Evolutionary conservation across 2,888 invertebrate species (phyloP).

Genomic region (Drosophila mimetica): DNA sequence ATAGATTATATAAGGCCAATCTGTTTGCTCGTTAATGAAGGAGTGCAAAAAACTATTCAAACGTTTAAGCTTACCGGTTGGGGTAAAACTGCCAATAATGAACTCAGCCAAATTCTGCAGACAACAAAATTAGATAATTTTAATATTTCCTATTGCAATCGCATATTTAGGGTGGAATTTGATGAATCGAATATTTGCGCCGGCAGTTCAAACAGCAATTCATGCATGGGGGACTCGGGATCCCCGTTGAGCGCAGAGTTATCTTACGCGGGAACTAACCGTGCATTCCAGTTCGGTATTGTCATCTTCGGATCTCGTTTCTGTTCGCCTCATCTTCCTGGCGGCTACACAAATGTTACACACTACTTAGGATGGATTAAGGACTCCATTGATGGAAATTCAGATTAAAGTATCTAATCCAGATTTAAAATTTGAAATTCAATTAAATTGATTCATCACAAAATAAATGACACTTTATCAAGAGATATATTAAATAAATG

Average conservation of each 20-base stretch:
- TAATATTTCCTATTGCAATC: background rate
- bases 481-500: too few relatives aligned
- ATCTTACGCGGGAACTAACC: background rate
- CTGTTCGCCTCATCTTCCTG: too few relatives aligned
- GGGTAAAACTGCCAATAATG: too few relatives aligned
- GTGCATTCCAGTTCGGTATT: background rate
- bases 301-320: background rate
- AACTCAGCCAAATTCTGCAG: too few relatives aligned
- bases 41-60: background rate
- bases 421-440: too few relatives aligned
- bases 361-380: background rate
- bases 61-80: background rate
- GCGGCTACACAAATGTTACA: background rate
- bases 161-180: rapidly evolving
- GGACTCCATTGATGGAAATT: too few relatives aligned
- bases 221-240: background rate
- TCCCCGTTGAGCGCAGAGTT: background rate
- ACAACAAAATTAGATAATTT: background rate
- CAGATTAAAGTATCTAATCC: too few relatives aligned
- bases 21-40: background rate
- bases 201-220: too few relatives aligned
- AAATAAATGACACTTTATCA: too few relatives aligned
- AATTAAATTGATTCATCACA: too few relatives aligned
- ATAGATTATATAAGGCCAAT: background rate
- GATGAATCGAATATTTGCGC: background rate